A percentile compares a stretch with the other conserved stretches of the same genome.
Evolutionary conservation across 2,888 invertebrate species (phyloP).

Genomic region (Galerucella nymphaeae): DNA sequence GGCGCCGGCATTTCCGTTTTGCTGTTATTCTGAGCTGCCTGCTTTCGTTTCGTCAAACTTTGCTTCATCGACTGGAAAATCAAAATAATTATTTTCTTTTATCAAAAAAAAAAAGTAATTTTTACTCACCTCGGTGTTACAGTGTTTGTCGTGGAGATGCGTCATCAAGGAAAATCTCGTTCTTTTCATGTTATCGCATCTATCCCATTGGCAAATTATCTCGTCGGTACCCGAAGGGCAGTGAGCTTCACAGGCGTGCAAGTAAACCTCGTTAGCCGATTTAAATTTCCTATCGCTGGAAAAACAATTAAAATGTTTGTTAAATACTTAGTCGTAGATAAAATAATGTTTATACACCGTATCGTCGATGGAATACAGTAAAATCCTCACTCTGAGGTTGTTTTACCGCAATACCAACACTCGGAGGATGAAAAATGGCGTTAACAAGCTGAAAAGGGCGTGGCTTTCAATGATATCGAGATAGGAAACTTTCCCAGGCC

Average conservation of each 20-base stretch:
- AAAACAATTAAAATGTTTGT: slow-evolving; percentile 20
- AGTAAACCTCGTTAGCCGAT: slow-evolving; percentile 82
- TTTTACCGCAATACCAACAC: too few species aligned
- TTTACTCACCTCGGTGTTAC: slow-evolving; percentile 78
- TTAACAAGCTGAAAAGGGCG: too few species aligned
- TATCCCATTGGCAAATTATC: slow-evolving; percentile 89
- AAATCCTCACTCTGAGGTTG: too few species aligned
- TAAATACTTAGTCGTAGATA: too few species aligned
- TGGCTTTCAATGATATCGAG: too few species aligned
- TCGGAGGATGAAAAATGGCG: too few species aligned
- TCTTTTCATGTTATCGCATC: slow-evolving; percentile 89
- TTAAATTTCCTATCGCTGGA: slow-evolving; percentile 73
- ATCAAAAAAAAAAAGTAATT: too few species aligned
- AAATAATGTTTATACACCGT: too few species aligned
- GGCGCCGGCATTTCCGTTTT: slow-evolving; percentile 69
- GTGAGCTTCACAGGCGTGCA: slow-evolving; percentile 88
- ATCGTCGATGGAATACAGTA: not conserved
- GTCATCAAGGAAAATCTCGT: slow-evolving; percentile 96
- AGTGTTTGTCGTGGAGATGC: slow-evolving; percentile 95
- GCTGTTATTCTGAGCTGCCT: slow-evolving; percentile 66
- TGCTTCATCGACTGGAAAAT: slow-evolving; percentile 67
- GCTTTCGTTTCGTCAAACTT: slow-evolving; percentile 75
- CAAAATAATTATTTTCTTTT: not conserved
- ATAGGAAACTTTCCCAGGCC: too few species aligned
- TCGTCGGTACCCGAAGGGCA: slow-evolving; percentile 78